These are phyloP conservation scores for Hippoglossus hippoglossus DNA, from an alignment of 2,797 vertebrate genomes.

Conservation along the genomic window DNA sequence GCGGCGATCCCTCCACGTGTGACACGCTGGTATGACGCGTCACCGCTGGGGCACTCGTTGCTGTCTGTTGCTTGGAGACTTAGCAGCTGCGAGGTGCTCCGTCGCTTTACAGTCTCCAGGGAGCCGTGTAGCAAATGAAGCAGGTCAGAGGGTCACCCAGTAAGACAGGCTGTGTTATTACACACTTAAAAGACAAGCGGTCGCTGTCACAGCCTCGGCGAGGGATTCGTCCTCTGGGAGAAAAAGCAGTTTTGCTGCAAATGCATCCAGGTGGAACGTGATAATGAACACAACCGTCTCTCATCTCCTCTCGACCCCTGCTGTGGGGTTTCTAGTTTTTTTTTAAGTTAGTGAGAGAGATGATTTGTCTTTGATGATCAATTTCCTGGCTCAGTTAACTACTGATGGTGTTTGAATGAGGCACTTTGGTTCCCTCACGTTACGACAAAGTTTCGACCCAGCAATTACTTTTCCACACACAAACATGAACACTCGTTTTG, in stretches of 20 bases:
- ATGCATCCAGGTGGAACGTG: constrained; percentile 55
- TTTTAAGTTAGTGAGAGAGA: constrained; percentile 23
- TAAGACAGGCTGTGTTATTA: constrained; percentile 60
- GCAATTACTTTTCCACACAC: background rate
- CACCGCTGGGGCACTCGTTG: constrained; percentile 35
- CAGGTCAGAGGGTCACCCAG: constrained; percentile 61
- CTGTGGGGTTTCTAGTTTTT: constrained; percentile 13
- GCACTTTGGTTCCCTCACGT: constrained; percentile 20
- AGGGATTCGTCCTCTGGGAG: constrained; percentile 35
- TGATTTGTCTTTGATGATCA: constrained; percentile 61
- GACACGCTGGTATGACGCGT: constrained; percentile 36
- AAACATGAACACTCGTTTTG: background rate
- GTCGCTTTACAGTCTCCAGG: constrained; percentile 36
- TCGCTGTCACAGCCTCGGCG: constrained; percentile 28
- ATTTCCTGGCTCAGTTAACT: constrained; percentile 54
- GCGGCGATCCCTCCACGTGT: constrained; percentile 20
- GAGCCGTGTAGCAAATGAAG: constrained; percentile 50
- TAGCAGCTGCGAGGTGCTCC: constrained; percentile 41
- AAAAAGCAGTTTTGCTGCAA: constrained; percentile 32
- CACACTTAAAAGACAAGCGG: constrained; percentile 47
- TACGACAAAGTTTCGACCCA: constrained; percentile 4
- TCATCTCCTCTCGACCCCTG: constrained; percentile 22
- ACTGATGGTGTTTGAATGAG: constrained; percentile 47
- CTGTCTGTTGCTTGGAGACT: constrained; percentile 68
- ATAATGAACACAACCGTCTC: constrained; percentile 67